phyloP scores from a whole-genome alignment of 1,140 invertebrate species.

The Zaprionus tsacasi region DNA sequence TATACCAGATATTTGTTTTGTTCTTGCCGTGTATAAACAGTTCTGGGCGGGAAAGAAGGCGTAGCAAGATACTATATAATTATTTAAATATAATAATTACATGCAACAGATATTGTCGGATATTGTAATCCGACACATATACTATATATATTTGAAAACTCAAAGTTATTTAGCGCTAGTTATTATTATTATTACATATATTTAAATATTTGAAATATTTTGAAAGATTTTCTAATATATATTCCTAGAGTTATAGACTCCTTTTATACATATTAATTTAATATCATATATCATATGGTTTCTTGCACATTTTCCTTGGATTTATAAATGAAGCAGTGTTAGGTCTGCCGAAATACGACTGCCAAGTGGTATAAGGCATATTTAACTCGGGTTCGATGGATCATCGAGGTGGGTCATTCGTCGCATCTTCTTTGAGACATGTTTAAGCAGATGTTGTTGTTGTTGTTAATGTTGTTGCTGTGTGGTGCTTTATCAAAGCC shows the following conservation, averaged over 20 bases:
- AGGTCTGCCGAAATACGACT: slow-evolving; percentile 8
- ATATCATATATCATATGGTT: background rate
- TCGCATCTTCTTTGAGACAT: slow-evolving; percentile 48
- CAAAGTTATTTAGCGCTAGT: too few species aligned
- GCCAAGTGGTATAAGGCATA: background rate
- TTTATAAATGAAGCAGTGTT: background rate
- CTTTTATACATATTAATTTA: too few species aligned
- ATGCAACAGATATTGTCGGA: too few species aligned
- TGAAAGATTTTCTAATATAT: too few species aligned
- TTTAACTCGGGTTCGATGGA: background rate
- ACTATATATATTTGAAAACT: too few species aligned
- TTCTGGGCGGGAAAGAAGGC: background rate
- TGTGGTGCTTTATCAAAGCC: slow-evolving; percentile 61
- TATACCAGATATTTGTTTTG: slow-evolving; percentile 20
- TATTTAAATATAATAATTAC: too few species aligned
- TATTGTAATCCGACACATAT: too few species aligned
- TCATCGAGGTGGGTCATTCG: slow-evolving; percentile 41
- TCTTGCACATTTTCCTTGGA: too few species aligned
- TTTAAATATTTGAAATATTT: too few species aligned
- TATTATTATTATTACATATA: too few species aligned
- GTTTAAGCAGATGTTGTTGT: slow-evolving; percentile 34
- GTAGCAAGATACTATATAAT: background rate
- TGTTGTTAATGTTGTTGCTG: slow-evolving; percentile 30
- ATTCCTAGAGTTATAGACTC: too few species aligned
- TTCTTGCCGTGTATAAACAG: background rate